Percentiles rank a stretch among this genome's conserved stretches.
These are phyloP conservation scores for Dipus sagitta DNA, from an alignment of 2,797 vertebrate genomes.

Conservation along the genomic window DNA sequence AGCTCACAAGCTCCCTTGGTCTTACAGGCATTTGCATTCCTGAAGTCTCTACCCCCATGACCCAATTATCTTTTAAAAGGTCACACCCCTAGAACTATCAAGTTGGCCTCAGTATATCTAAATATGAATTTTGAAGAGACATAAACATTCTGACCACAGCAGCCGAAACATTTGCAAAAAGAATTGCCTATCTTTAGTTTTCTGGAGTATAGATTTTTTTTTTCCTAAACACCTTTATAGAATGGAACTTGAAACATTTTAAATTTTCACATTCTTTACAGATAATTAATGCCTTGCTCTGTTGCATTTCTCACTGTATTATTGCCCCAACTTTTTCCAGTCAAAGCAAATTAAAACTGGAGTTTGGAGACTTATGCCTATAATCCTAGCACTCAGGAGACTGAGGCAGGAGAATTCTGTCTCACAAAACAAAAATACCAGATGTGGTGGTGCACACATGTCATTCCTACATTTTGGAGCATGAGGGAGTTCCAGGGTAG, in stretches of 20 bases:
- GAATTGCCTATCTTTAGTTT: background rate
- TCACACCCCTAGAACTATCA: background rate
- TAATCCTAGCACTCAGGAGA: background rate
- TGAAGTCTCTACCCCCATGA: background rate
- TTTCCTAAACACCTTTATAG: background rate
- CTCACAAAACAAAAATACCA: background rate
- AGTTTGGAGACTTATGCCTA: background rate
- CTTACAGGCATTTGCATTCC: too few species aligned
- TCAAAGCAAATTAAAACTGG: conserved; percentile 26
- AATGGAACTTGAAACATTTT: conserved; percentile 3
- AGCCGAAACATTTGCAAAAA: background rate
- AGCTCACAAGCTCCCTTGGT: background rate
- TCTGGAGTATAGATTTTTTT: background rate
- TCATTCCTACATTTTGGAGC: background rate
- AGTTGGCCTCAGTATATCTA: background rate
- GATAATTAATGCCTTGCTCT: background rate
- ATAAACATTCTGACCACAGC: background rate
- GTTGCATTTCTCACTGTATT: background rate
- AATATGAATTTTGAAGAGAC: background rate
- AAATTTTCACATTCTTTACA: background rate
- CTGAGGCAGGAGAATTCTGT: background rate
- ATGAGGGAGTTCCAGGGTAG: background rate
- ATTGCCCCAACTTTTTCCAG: background rate
- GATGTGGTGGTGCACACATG: background rate
- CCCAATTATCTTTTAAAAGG: background rate